Conservation (phyloP, 1,140 invertebrate species). For the Drosophila sulfurigaster region DNA sequence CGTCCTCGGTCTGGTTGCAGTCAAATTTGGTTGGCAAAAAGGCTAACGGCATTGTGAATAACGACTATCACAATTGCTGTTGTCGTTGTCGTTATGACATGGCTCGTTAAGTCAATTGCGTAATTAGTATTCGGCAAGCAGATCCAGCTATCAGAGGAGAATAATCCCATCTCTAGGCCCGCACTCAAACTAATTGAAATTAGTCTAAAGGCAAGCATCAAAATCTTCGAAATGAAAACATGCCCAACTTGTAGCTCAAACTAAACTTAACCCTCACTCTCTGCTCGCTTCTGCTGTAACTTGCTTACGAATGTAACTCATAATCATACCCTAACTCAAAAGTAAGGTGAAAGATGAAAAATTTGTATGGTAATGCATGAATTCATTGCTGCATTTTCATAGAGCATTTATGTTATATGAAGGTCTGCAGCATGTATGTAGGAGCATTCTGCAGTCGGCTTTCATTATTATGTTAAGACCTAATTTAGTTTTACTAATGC, state of each 20-base stretch:
- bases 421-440: not conserved
- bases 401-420: not conserved
- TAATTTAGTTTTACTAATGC: constrained; percentile 22
- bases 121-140: constrained; percentile 72
- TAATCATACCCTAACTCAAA: not conserved
- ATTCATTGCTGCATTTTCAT: not conserved
- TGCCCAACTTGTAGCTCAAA: not conserved
- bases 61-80: constrained; percentile 7
- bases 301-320: constrained; percentile 23
- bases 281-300: not conserved
- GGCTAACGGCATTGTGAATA: constrained; percentile 15
- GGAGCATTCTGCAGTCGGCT: constrained; percentile 11
- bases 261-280: constrained; percentile 1
- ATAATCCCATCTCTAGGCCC: not conserved
- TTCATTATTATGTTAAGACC: not conserved
- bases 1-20: constrained; percentile 8
- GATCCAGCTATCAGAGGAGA: constrained; percentile 11
- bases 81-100: constrained; percentile 37
- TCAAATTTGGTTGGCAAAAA: constrained; percentile 20
- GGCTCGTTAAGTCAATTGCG: constrained; percentile 75
- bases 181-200: constrained; percentile 53
- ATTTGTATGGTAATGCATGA: not conserved
- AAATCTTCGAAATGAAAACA: constrained; percentile 24
- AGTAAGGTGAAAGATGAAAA: not conserved
- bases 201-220: constrained; percentile 28